These are phyloP conservation scores for Pterostichus niger DNA, from an alignment of 2,888 invertebrate species.

Conservation along the genomic window DNA sequence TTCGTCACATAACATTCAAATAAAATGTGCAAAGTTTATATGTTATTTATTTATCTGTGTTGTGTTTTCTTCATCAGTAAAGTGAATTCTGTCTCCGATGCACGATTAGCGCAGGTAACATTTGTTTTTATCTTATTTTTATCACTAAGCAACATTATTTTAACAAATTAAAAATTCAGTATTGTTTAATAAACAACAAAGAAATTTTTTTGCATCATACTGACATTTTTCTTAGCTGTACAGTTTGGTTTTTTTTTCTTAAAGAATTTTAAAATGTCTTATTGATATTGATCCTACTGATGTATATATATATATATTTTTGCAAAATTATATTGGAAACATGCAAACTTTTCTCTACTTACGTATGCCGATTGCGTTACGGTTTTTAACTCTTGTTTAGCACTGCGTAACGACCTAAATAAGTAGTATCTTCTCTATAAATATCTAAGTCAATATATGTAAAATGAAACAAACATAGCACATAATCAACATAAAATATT, in stretches of 20 bases:
- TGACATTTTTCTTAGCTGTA: not conserved
- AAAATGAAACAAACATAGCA: conserved; percentile 30
- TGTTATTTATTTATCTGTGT: conserved; percentile 67
- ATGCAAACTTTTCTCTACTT: conserved; percentile 57
- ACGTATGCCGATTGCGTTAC: conserved; percentile 60
- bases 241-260: not conserved
- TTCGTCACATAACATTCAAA: conserved; percentile 50
- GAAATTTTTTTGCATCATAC: not conserved
- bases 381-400: conserved; percentile 59
- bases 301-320: conserved; percentile 28
- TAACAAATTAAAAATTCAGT: not conserved
- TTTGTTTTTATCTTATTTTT: conserved; percentile 48
- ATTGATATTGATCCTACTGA: conserved; percentile 28
- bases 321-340: conserved; percentile 29
- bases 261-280: not conserved
- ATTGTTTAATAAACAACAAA: conserved; percentile 14
- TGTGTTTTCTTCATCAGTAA: conserved; percentile 45
- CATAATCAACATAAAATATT: not conserved
- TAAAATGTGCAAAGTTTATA: conserved; percentile 52
- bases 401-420: conserved; percentile 65
- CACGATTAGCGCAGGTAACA: conserved; percentile 72
- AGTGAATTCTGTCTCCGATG: conserved; percentile 69
- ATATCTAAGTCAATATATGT: conserved; percentile 55
- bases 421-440: conserved; percentile 14
- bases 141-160: not conserved